A percentile compares a stretch with the other conserved stretches of the same genome.
phyloP scores from a whole-genome alignment of 2,888 invertebrate genomes.

The Trichogramma evanescens region DNA sequence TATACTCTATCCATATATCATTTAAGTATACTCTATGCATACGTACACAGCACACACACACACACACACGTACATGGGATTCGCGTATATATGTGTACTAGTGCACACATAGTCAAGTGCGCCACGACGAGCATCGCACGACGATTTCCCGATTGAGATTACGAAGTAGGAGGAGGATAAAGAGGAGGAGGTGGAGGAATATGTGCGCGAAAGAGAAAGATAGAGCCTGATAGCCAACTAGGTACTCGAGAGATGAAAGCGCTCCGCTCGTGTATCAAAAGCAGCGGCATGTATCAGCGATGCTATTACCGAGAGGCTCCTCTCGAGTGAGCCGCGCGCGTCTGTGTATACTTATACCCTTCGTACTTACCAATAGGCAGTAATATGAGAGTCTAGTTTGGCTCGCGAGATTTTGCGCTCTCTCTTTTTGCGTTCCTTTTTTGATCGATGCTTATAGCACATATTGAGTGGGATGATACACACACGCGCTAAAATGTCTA shows the following conservation, averaged over 20 bases:
- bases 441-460: no score
- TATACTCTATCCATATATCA: no score
- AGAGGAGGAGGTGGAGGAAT: not conserved
- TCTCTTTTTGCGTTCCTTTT: not conserved
- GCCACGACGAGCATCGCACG: not conserved
- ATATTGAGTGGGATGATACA: no score
- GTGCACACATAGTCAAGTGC: not conserved
- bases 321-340: no score
- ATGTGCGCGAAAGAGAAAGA: not conserved
- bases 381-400: not conserved
- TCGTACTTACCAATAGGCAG: not conserved
- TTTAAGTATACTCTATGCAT: no score
- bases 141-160: slow-evolving; percentile 16
- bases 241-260: slow-evolving; percentile 11
- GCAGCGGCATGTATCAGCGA: not conserved
- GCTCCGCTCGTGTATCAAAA: not conserved
- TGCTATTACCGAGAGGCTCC: not conserved
- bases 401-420: not conserved
- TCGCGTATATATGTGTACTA: not conserved
- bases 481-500: no score
- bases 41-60: no score
- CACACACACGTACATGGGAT: no score
- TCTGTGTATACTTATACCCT: no score
- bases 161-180: not conserved
- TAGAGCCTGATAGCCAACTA: not conserved